Base-by-base conservation (phyloP, 2,113 vertebrate species). In the Hippocampus zosterae region DNA sequence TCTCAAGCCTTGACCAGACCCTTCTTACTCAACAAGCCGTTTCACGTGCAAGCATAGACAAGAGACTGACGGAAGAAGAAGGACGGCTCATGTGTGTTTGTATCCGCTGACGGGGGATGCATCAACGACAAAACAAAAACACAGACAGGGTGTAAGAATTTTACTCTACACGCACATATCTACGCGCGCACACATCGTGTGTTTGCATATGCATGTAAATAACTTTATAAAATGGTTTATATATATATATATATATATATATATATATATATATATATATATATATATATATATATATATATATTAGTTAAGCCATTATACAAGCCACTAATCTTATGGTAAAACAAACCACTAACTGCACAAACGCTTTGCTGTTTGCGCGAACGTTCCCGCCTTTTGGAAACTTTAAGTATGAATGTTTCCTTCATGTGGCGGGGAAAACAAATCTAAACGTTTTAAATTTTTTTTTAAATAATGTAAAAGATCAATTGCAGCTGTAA, bases 261-360 rank as follows among this genome's bases (percentile, higher is more conserved):
- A 84, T 90, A 84, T 91, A 88, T 89, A 86, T 33, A 33, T 33
- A 33, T 81, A 89, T 91, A 88, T 84, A 78, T 89, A n/a, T n/a
- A n/a, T n/a, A n/a, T 81, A 89, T 91, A 86, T 84, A 78, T 89
- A 82, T 48, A 92, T 91, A 91, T 81, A 89, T 91, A 88, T 84
- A 78, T 89, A 82, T 83, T n/a, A 82, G 76, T 91, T 88, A 81
- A 87, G 84, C 77, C 88, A 84, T 89, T 91, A 91, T 91, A 90
- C 82, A 91, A 88, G 88, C 92, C 91, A 93, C 91, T 93, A 92
- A 92, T 92, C 83, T 41, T 81, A 89, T 89, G 87, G 87, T 88
- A 87, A 87, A 89, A 88, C 82, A 89, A 93, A 93, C 92, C 92
- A 93, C 92, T 93, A 93, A 88, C 88, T 84, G 89, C 92, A 89